Evolutionary conservation across 2,888 invertebrate genomes (phyloP), one percentile per base, ranked within the genome.

Genomic region (Chrysodeixis includens): DNA sequence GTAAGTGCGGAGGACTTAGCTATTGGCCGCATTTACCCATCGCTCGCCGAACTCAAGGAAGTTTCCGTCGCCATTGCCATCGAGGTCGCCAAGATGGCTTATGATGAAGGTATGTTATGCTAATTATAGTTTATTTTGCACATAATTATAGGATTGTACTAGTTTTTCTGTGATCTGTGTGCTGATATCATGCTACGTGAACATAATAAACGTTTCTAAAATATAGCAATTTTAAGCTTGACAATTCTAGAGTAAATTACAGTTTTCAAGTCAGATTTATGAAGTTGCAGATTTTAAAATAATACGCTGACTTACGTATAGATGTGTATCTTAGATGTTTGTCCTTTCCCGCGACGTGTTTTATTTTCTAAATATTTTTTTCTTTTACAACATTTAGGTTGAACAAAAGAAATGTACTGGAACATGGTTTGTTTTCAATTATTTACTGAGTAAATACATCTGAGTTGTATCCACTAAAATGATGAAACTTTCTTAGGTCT

Each of bases 11-110:
- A 96, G 9, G 98, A 99, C 90, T 94, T 99, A 58, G 96, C 96
- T 0, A 96, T 96, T 62, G 99, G 99, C 9, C 97, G 99, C 72
- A 96, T 99, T 57, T 99, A 99, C 90, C 99, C 99, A 7, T 98
- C 99, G 0, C 95, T 99, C 61, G 93, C 95, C 30, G 96, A 96
- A 58, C 97, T 99, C 77, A 97, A 97, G 63, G 98, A 98, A 66
- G 98, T 99, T 66, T 99, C 99, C 0, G 95, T 99, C 62, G 96
- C 97, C 74, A 99, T 99, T 81, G 99, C 99, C 0, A 96, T 97
- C 8, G 97, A 97, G 83, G 97, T 99, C 71, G 97, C 98, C 3
- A 97, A 98, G 83, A 97, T 98, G 93, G 98, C 99, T 5, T 99
- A 99, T 88, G 96, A 97, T 75, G 97, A 97, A 95, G 98, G 98